Evolutionary conservation across 2,797 vertebrate species (phyloP), one percentile per base, ranked within the genome.

Genomic region (Leptoclinus maculatus): DNA sequence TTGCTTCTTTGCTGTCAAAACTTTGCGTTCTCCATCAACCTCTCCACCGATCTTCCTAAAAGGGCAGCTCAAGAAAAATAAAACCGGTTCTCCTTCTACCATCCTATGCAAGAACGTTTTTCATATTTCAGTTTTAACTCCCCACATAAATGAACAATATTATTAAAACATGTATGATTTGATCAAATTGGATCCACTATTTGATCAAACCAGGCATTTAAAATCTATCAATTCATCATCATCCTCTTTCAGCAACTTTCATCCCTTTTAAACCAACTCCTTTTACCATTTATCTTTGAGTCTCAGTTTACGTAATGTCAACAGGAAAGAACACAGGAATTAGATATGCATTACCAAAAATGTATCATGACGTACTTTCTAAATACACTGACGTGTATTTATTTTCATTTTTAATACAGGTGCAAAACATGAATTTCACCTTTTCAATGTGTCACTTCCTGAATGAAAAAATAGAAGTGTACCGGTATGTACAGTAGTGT

Each of bases 1-100:
- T 39, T 71, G 29, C 43, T 13, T 62, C 62, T 82, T 54, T 59
- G 66, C 81, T 81, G 83, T 86, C 79, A 84, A 87, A 89, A 89
- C 74, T n/a, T n/a, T n/a, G n/a, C n/a, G n/a, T n/a, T n/a, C n/a
- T n/a, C n/a, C n/a, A n/a, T n/a, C n/a, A n/a, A n/a, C n/a, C n/a
- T 34, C 27, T 49, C 23, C 38, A 21, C 45, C 45, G 0, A 72
- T 70, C 83, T 67, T 80, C 36, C 68, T 34, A 12, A 10, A 49
- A 34, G 47, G 74, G 67, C 23, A 57, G 60, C 67, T 75, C 45
- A 10, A 2, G 8, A 19, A 27, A 56, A 56, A 14, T 45, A 73
- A 74, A 67, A 74, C 25, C 59, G 57, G 6, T 10, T 56, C 51
- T 68, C 66, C n/a, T 23, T 41, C 67, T 21, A 5, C 27, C n/a